phyloP scores from a whole-genome alignment of 2,888 invertebrate genomes.

The Deladenus siricidicola region DNA sequence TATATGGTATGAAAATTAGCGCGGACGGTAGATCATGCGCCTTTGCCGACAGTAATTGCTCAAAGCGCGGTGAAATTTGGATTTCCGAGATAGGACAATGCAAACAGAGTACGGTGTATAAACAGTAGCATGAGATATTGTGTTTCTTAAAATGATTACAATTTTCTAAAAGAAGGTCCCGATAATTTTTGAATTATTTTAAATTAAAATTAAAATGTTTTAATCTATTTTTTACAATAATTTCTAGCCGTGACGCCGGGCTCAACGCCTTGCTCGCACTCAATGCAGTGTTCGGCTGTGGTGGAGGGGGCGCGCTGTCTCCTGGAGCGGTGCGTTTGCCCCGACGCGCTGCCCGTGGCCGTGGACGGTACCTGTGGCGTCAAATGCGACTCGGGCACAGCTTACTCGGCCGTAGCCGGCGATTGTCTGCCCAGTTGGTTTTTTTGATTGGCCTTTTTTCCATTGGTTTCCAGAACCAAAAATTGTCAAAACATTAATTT shows the following conservation, averaged over 20 bases:
- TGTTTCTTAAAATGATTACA: no score
- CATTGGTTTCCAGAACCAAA: not conserved
- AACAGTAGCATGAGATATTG: no score
- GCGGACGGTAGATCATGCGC: conserved; percentile 45
- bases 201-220: not conserved
- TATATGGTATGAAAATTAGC: conserved; percentile 50
- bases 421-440: conserved; percentile 47
- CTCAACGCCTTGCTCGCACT: conserved; percentile 48
- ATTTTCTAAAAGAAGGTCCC: no score
- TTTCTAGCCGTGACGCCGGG: conserved; percentile 52
- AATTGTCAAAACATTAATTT: no score
- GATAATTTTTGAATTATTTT: no score
- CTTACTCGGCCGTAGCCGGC: conserved; percentile 51
- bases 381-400: conserved; percentile 40
- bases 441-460: not conserved
- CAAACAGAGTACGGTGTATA: conserved; percentile 36
- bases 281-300: conserved; percentile 49
- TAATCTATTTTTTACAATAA: not conserved
- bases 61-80: conserved; percentile 51
- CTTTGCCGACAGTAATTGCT: conserved; percentile 50
- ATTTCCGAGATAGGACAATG: conserved; percentile 52
- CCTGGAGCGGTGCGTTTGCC: conserved; percentile 49
- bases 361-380: conserved; percentile 53
- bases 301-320: conserved; percentile 39
- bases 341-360: conserved; percentile 43